Percentiles rank a stretch among this genome's conserved stretches.
These are phyloP conservation scores for Parazoanthus swiftii DNA, from an alignment of 92 coral and sea anemone species.

Conservation along the genomic window DNA sequence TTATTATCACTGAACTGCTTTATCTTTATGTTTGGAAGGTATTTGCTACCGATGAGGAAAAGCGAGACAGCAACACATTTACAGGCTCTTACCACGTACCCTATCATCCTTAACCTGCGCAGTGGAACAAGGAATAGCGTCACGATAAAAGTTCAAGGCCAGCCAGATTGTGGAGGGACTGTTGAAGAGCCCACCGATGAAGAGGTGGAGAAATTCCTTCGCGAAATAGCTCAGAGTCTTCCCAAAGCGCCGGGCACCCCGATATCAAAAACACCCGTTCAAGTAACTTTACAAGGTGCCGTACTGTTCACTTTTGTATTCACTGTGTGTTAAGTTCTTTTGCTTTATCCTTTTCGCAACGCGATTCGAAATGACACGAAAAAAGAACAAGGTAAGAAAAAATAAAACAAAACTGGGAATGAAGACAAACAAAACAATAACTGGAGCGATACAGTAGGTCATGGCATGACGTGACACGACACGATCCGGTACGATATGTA, in stretches of 20 bases:
- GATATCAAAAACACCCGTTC: slow-evolving; percentile 72
- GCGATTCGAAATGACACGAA: not conserved
- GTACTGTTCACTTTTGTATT: not conserved
- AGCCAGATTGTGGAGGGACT: slow-evolving; percentile 29
- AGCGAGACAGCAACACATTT: slow-evolving; percentile 72
- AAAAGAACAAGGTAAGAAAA: too few relatives aligned
- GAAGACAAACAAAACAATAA: too few relatives aligned
- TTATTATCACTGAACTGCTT: too few relatives aligned
- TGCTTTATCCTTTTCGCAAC: not conserved
- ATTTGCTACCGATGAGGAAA: slow-evolving; percentile 81
- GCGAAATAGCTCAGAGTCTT: slow-evolving; percentile 42
- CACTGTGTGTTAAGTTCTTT: too few relatives aligned
- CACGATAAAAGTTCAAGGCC: slow-evolving; percentile 36
- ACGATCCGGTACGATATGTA: too few relatives aligned
- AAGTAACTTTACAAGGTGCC: slow-evolving; percentile 58
- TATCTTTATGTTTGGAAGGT: slow-evolving; percentile 22
- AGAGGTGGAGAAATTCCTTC: slow-evolving; percentile 52
- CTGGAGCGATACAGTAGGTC: too few relatives aligned
- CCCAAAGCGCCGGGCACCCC: slow-evolving; percentile 71
- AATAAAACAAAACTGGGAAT: too few relatives aligned
- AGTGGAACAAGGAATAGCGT: slow-evolving; percentile 39
- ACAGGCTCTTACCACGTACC: slow-evolving; percentile 80
- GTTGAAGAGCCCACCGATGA: slow-evolving; percentile 64
- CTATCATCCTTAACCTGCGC: slow-evolving; percentile 75
- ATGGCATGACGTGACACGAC: too few relatives aligned